Conservation (phyloP, 2,888 invertebrate genomes). For the Rhyacophila evoluta region DNA sequence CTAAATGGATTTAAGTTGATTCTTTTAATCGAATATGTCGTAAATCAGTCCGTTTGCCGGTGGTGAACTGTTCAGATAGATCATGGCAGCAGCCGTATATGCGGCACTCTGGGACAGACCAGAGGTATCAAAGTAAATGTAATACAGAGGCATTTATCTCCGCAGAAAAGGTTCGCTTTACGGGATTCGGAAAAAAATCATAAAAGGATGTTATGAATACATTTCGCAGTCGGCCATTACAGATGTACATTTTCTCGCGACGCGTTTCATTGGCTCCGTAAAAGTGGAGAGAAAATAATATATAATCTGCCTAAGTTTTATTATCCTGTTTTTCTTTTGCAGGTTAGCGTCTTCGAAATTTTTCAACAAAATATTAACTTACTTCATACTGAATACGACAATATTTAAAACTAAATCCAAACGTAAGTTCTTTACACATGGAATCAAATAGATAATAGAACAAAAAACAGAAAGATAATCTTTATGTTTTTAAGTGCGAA, state of each 20-base stretch:
- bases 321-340: neutral
- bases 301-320: neutral
- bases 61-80: neutral
- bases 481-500: no score
- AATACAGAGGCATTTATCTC: neutral
- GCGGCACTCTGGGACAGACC: neutral
- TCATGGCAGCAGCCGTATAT: no score
- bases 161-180: slow-evolving; percentile 1
- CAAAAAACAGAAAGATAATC: no score
- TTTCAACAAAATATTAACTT: neutral
- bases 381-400: no score
- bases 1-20: no score
- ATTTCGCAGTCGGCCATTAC: slow-evolving; percentile 15
- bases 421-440: no score
- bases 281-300: no score
- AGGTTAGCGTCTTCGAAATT: neutral
- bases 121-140: slow-evolving; percentile 22
- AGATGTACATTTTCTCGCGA: neutral
- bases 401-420: no score
- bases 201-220: slow-evolving; percentile 24
- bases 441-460: no score
- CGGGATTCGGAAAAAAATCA: slow-evolving; percentile 5
- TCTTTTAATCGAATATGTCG: no score
- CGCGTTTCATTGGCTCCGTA: neutral
- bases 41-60: no score